These are phyloP conservation scores for Hemicrepidius hirtus DNA, from an alignment of 2,888 invertebrate species.

Conservation along the genomic window DNA sequence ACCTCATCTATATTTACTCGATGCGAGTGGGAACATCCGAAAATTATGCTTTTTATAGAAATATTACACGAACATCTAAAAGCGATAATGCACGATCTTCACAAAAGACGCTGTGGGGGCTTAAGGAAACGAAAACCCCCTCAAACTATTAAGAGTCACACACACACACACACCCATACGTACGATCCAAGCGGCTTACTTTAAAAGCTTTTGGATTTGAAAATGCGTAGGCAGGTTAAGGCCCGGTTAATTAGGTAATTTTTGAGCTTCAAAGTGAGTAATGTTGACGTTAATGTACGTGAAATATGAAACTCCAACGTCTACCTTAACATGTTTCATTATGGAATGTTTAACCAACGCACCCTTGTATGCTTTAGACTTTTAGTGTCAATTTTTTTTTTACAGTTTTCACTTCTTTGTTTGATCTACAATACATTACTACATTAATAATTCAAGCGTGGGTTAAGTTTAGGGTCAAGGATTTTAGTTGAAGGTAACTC, in stretches of 20 bases:
- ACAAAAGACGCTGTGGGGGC: not conserved
- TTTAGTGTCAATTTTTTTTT: not conserved
- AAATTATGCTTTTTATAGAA: slow-evolving; percentile 39
- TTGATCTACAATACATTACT: too few relatives aligned
- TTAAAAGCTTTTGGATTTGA: slow-evolving; percentile 4
- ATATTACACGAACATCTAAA: slow-evolving; percentile 36
- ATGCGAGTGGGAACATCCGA: slow-evolving; percentile 8
- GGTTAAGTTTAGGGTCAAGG: too few relatives aligned
- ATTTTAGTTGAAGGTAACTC: too few relatives aligned
- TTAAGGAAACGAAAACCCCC: not conserved
- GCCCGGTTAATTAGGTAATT: not conserved
- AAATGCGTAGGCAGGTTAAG: not conserved
- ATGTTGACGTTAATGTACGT: slow-evolving; percentile 8
- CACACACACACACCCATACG: not conserved
- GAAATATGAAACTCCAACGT: slow-evolving; percentile 6
- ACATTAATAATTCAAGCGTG: too few relatives aligned
- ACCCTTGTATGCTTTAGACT: not conserved
- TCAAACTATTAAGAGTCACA: not conserved
- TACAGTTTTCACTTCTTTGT: too few relatives aligned
- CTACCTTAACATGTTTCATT: slow-evolving; percentile 10
- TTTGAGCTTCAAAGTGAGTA: not conserved
- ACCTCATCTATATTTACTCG: slow-evolving; percentile 41
- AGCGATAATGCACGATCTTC: slow-evolving; percentile 28
- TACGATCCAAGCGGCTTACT: slow-evolving; percentile 6
- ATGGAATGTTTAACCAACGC: slow-evolving; percentile 10